These are phyloP conservation scores for Opisthocomus hoazin DNA, from an alignment of 2,113 vertebrate genomes.

Conservation along the genomic window DNA sequence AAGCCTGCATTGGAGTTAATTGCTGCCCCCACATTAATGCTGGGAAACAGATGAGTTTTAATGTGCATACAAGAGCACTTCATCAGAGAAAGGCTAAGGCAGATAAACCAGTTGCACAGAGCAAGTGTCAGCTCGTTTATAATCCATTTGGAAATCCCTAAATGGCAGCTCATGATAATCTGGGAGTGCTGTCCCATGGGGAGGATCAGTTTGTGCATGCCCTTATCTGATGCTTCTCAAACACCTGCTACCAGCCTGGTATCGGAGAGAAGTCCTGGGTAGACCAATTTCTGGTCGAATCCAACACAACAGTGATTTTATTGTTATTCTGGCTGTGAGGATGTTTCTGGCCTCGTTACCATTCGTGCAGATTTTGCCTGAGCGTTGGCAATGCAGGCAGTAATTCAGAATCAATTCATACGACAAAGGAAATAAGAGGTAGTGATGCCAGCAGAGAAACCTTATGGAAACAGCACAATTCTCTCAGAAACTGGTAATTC, in stretches of 20 bases:
- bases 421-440: neutral
- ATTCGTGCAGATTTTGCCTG: neutral
- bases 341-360: neutral
- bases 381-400: neutral
- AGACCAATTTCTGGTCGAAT: neutral
- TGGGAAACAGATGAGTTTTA: conserved; percentile 40
- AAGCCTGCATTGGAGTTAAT: conserved; percentile 30
- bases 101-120: conserved; percentile 27
- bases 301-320: neutral
- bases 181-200: neutral
- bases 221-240: neutral
- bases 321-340: neutral
- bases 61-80: conserved; percentile 17
- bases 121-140: conserved; percentile 42
- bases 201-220: neutral
- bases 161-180: neutral
- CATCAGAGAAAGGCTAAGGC: conserved; percentile 5
- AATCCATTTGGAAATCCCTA: conserved; percentile 38
- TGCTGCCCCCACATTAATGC: neutral
- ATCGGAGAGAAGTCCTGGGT: neutral
- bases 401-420: neutral
- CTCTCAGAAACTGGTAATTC: neutral
- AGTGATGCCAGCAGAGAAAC: neutral
- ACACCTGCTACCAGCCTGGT: neutral
- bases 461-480: neutral